These are phyloP conservation scores for Cervus canadensis DNA, from an alignment of 2,113 vertebrate genomes.

Conservation along the genomic window DNA sequence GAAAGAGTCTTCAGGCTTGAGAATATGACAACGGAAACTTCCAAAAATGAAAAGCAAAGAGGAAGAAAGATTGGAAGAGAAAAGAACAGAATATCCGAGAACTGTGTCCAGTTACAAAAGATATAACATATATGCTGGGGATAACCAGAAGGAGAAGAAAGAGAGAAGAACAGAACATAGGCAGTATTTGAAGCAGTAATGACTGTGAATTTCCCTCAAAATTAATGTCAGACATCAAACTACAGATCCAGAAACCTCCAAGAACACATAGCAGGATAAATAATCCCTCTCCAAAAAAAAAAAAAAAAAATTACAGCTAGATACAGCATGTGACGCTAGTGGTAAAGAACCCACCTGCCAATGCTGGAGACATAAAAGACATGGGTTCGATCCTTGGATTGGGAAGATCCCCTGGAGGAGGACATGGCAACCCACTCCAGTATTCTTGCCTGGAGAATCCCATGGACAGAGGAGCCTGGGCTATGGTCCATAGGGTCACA, in stretches of 20 bases:
- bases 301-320: background rate
- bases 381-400: rapidly evolving
- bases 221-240: background rate
- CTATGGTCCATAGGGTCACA: background rate
- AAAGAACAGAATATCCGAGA: background rate
- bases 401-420: background rate
- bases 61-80: background rate
- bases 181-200: background rate
- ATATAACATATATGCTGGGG: background rate
- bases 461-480: background rate
- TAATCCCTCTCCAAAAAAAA: background rate
- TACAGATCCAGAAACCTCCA: background rate
- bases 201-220: background rate
- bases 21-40: background rate
- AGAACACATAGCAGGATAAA: background rate
- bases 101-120: background rate
- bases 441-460: background rate
- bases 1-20: background rate
- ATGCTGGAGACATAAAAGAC: background rate
- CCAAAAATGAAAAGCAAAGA: background rate
- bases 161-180: background rate
- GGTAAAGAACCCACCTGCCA: background rate
- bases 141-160: background rate
- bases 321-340: background rate
- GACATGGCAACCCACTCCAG: background rate